Evolutionary conservation across 1,140 invertebrate species (phyloP), one percentile per base, ranked within the genome.

Genomic region (Ips typographus): DNA sequence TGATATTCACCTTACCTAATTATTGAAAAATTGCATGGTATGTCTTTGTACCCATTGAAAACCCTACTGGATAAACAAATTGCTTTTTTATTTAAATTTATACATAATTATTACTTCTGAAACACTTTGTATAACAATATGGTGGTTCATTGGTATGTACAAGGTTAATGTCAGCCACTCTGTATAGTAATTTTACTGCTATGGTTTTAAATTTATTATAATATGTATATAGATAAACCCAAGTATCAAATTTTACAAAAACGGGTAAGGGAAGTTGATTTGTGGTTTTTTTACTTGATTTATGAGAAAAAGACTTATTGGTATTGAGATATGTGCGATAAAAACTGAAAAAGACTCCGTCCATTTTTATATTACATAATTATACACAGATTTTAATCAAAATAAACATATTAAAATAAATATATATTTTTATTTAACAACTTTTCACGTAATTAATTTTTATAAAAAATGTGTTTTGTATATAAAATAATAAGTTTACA

Each of bases 331-430:
- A 56, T 39, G 7, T 56, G 6, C 6, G 53, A 8, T 49, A 49
- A 49, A 49, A 49, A 2, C 7, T 8, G 22, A 7, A 56, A 56
- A 56, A 56, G 53, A 56, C 53, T 56, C 53, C 53, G 53, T 56
- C 53, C 53, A 56, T 56, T 56, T 56, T 56, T 6, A 7, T 7
- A 56, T 3, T 56, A 22, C 22, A 49, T 22, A 22, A 22, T 49
- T 49, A 40, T n/a, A 36, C 7, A 56, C 8, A 36, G 22, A 56
- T 56, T 38, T 56, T 36, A 36, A n/a, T 36, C 39, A 56, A 37
- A 56, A 56, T 37, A 37, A 56, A 56, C 3, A 36, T 56, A 56
- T 39, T 37, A 7, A 4, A 22, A 56, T 36, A 56, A 38, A 56
- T 36, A 2, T 56, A 4, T 2, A 1, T 36, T 38, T 38, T 56